These are phyloP conservation scores for Cyphomyrus plagiostoma DNA, from an alignment of 2,113 vertebrate species.

Conservation along the genomic window DNA sequence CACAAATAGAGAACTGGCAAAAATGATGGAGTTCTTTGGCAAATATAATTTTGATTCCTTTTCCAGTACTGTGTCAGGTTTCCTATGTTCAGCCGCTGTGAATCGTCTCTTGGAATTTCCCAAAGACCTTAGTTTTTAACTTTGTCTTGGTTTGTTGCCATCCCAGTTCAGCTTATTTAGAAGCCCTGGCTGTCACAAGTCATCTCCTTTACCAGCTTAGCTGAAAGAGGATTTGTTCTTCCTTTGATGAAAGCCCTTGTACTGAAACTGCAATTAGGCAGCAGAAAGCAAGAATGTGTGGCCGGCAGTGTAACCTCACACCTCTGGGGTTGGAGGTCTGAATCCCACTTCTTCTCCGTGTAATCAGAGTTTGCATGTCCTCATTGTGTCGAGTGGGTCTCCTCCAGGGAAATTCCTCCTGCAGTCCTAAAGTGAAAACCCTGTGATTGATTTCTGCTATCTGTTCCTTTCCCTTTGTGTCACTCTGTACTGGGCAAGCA, in stretches of 20 bases:
- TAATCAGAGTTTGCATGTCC: not conserved
- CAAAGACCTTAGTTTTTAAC: not conserved
- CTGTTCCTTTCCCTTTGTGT: not conserved
- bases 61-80: not conserved
- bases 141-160: not conserved
- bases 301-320: not conserved
- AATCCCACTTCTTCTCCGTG: not conserved
- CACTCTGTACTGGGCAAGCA: not conserved
- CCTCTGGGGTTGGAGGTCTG: not conserved
- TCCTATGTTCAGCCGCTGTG: not conserved
- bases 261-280: not conserved
- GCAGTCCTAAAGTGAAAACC: not conserved
- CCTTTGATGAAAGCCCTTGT: not conserved
- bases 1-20: not conserved
- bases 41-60: not conserved
- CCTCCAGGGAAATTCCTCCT: not conserved
- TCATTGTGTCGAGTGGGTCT: not conserved
- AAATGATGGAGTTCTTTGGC: not conserved
- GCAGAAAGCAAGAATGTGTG: not conserved
- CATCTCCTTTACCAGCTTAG: constrained; percentile 11
- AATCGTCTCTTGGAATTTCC: constrained; percentile 9
- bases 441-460: not conserved
- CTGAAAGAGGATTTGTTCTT: not conserved
- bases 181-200: constrained; percentile 4
- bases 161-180: not conserved